Evolutionary conservation across 2,888 invertebrate genomes (phyloP).

Genomic region (Macaria notata): DNA sequence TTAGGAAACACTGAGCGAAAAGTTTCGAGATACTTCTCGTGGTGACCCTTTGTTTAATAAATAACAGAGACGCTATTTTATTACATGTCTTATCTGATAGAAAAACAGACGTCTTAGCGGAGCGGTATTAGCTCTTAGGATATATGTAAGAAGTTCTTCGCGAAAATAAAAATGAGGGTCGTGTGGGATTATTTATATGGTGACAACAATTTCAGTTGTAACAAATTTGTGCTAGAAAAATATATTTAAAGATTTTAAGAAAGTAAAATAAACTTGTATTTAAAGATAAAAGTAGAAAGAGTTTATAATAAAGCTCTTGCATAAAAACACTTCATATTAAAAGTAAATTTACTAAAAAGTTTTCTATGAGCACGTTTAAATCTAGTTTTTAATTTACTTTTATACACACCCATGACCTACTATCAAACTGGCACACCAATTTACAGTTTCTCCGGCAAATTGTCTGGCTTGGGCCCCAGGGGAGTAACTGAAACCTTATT

Average conservation of each 20-base stretch:
- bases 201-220: conserved; percentile 25
- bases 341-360: too few relatives aligned
- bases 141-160: conserved; percentile 16
- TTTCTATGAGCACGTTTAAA: too few relatives aligned
- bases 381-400: too few relatives aligned
- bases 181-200: conserved; percentile 4
- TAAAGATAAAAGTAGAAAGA: too few relatives aligned
- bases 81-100: conserved; percentile 26
- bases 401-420: too few relatives aligned
- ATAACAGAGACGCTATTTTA: conserved; percentile 29
- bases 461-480: conserved; percentile 26
- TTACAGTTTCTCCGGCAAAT: conserved; percentile 36
- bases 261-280: too few relatives aligned
- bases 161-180: conserved; percentile 32
- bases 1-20: conserved; percentile 34
- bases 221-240: conserved; percentile 9
- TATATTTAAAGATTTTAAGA: neutral
- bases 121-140: neutral
- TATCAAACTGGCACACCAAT: conserved; percentile 6
- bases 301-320: too few relatives aligned
- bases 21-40: conserved; percentile 37
- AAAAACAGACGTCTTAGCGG: conserved; percentile 22
- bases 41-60: conserved; percentile 35
- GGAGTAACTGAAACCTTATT: neutral
- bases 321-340: too few relatives aligned